These are phyloP conservation scores for Hofmannophila pseudospretella DNA, from an alignment of 2,888 invertebrate genomes.

Conservation along the genomic window DNA sequence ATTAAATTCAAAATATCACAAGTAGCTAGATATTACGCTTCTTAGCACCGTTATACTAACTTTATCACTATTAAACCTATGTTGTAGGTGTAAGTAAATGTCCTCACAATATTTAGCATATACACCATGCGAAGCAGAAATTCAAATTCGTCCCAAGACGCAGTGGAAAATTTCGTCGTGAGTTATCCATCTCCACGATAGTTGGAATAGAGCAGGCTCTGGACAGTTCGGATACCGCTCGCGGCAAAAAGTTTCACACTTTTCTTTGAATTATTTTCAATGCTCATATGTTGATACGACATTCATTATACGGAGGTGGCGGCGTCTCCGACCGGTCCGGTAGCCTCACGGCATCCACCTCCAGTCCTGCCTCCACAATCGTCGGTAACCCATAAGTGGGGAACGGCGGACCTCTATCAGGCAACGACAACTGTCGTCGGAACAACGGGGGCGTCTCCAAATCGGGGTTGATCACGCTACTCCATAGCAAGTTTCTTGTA, in stretches of 20 bases:
- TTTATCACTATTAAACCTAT: no score
- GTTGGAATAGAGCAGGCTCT: no score
- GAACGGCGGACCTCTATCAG: constrained; percentile 41
- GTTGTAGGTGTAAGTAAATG: no score
- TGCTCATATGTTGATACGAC: constrained; percentile 34
- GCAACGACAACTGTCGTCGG: constrained; percentile 48
- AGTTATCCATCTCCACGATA: no score
- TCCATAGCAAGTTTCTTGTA: constrained; percentile 61
- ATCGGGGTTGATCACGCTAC: constrained; percentile 47
- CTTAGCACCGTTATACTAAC: no score
- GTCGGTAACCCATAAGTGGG: constrained; percentile 43
- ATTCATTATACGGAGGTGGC: constrained; percentile 67
- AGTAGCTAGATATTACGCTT: background rate
- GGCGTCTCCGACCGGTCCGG: constrained; percentile 60
- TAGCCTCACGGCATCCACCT: constrained; percentile 47
- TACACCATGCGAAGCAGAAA: no score
- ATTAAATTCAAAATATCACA: constrained; percentile 9
- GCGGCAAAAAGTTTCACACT: no score
- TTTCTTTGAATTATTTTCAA: no score
- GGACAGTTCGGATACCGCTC: no score
- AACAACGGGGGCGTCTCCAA: constrained; percentile 61
- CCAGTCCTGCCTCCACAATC: constrained; percentile 35
- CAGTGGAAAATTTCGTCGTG: no score
- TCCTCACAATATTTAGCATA: no score
- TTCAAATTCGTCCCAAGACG: no score